phyloP scores from a whole-genome alignment of 64 coral and sea anemone genomes.

The Montipora cactus region DNA sequence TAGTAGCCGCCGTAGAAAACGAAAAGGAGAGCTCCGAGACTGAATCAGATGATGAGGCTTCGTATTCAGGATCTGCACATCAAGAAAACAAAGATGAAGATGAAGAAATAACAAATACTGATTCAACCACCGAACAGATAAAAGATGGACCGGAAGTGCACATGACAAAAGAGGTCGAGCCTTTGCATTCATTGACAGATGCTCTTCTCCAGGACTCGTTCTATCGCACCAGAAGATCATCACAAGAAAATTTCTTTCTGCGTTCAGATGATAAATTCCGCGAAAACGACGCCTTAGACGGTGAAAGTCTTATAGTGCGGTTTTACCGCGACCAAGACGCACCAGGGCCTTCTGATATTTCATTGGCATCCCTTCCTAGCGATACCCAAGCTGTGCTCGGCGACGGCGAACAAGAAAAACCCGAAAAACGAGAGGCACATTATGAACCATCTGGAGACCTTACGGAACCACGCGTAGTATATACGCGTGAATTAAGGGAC shows the following conservation, averaged over 20 bases:
- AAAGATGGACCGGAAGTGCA: neutral
- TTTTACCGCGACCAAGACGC: conserved; percentile 92
- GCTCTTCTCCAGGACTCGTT: neutral
- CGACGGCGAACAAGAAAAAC: conserved; percentile 5
- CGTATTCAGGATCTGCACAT: neutral
- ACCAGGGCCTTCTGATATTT: neutral
- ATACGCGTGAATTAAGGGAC: conserved; percentile 67
- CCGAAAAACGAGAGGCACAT: conserved; percentile 8
- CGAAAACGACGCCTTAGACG: conserved; percentile 28
- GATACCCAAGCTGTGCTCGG: conserved; percentile 24
- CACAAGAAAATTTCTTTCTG: conserved; percentile 13
- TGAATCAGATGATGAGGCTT: neutral
- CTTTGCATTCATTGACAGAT: neutral
- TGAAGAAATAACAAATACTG: neutral
- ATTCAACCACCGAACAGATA: neutral
- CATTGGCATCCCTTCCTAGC: conserved; percentile 67
- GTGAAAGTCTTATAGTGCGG: conserved; percentile 66
- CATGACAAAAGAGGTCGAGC: neutral
- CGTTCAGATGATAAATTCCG: neutral
- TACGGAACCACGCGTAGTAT: conserved; percentile 66
- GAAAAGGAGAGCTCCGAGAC: neutral
- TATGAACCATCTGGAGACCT: neutral
- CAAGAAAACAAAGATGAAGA: neutral
- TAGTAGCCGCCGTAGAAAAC: conserved; percentile 34
- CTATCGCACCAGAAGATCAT: conserved; percentile 11